phyloP scores from a whole-genome alignment of 2,113 vertebrate species.

The Laticauda colubrina region DNA sequence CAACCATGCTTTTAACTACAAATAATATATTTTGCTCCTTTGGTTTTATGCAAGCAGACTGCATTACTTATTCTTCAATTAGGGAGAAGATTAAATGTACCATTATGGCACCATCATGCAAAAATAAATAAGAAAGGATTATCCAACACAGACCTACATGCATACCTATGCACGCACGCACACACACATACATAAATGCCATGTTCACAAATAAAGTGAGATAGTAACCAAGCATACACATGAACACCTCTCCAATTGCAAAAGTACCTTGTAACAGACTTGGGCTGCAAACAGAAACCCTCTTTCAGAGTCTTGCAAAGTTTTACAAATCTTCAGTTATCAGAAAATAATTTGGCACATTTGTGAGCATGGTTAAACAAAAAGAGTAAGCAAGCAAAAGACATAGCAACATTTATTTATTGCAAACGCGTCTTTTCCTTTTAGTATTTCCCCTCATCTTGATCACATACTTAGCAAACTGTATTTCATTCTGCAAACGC shows the following conservation, averaged over 20 bases:
- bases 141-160: background rate
- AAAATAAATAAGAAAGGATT: background rate
- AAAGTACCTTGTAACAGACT: background rate
- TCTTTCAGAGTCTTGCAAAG: background rate
- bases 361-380: background rate
- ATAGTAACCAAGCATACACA: background rate
- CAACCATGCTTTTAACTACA: background rate
- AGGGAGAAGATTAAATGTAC: background rate
- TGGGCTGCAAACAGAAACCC: background rate
- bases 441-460: background rate
- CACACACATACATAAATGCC: background rate
- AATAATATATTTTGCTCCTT: background rate
- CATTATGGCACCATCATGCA: background rate
- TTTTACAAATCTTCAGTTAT: background rate
- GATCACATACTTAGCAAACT: background rate
- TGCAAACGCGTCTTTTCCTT: constrained; percentile 8
- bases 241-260: constrained; percentile 6
- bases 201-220: constrained; percentile 12
- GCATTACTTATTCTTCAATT: background rate
- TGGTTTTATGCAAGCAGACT: background rate
- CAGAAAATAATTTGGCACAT: background rate
- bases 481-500: background rate
- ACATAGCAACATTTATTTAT: background rate
- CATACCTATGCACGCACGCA: background rate
- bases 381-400: background rate